phyloP scores from a whole-genome alignment of 2,888 invertebrate species.

The Eristalis pertinax region DNA sequence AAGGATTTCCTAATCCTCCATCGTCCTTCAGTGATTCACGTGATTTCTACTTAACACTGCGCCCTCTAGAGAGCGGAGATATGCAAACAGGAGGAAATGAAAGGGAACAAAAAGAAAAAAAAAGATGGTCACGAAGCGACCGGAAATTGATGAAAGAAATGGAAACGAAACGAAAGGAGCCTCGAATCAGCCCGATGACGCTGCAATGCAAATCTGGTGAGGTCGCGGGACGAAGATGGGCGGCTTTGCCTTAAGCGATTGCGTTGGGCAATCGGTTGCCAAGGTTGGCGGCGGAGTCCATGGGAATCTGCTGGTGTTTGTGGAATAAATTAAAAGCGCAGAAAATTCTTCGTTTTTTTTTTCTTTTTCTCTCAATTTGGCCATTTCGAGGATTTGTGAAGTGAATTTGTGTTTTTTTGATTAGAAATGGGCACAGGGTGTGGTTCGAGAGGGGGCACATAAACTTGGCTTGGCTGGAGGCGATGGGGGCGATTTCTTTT shows the following conservation, averaged over 20 bases:
- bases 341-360: neutral
- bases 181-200: neutral
- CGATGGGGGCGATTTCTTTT: neutral
- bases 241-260: neutral
- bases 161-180: neutral
- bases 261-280: neutral
- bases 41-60: constrained; percentile 17
- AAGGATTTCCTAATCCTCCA: constrained; percentile 5
- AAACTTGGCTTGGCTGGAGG: too few relatives aligned
- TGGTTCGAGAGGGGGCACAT: too few relatives aligned
- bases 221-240: too few relatives aligned
- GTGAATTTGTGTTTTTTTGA: constrained; percentile 4
- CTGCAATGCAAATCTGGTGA: neutral
- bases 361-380: neutral
- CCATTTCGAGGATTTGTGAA: constrained; percentile 1
- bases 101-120: neutral
- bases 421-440: neutral
- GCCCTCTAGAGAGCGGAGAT: neutral
- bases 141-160: constrained; percentile 31
- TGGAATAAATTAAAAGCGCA: constrained; percentile 12
- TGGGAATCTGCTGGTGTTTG: constrained; percentile 1
- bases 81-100: neutral
- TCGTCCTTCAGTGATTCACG: constrained; percentile 12
- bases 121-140: constrained; percentile 11
- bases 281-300: neutral